A percentile compares a stretch with the other conserved stretches of the same genome.
Evolutionary conservation across 2,797 vertebrate genomes (phyloP).

Genomic region (Neostethus bicornis): DNA sequence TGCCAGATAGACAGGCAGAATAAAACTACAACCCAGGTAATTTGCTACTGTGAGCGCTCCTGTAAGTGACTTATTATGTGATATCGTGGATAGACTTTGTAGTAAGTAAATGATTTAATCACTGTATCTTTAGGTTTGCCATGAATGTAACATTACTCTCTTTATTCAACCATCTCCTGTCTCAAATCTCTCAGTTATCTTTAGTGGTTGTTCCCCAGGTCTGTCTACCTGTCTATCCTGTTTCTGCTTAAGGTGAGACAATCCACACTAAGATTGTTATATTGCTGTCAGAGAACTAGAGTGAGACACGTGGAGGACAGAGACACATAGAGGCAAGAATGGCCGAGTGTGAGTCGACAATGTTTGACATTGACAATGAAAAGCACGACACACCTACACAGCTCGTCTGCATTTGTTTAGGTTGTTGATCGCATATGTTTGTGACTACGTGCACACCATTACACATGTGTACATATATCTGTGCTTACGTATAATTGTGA

Average conservation of each 20-base stretch:
- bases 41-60: conserved; percentile 11
- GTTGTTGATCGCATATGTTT: conserved; percentile 27
- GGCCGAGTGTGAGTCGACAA: conserved; percentile 34
- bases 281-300: conserved; percentile 65
- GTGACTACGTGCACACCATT: conserved; percentile 28
- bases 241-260: conserved; percentile 28
- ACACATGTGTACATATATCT: conserved; percentile 40
- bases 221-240: conserved; percentile 24
- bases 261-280: conserved; percentile 48
- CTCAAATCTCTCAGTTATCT: conserved; percentile 12
- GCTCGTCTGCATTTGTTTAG: conserved; percentile 38
- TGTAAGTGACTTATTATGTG: conserved; percentile 5
- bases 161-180: conserved; percentile 7
- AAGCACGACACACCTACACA: conserved; percentile 56
- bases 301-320: conserved; percentile 39
- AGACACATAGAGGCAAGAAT: conserved; percentile 11
- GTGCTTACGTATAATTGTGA: conserved; percentile 31
- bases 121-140: conserved; percentile 33
- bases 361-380: conserved; percentile 30
- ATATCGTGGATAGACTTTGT: conserved; percentile 5
- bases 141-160: conserved; percentile 62
- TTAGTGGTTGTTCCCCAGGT: conserved; percentile 26
- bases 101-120: conserved; percentile 23
- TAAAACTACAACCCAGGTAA: conserved; percentile 10
- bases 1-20: conserved; percentile 6